Conservation (phyloP, 2,797 vertebrate species). For the Cetoscarus ocellatus region DNA sequence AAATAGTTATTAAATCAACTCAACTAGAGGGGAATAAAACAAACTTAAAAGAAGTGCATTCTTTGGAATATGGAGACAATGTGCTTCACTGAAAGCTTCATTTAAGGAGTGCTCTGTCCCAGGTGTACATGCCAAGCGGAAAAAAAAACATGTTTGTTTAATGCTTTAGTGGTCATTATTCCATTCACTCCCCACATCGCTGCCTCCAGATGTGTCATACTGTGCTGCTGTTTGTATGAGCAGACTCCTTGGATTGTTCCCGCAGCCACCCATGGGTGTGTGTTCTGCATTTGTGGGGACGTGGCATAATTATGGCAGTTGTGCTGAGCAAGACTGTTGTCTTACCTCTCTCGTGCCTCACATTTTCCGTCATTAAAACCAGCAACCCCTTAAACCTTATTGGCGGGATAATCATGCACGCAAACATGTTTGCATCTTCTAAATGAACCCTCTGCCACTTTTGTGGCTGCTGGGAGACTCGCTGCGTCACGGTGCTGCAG, state of each 20-base stretch:
- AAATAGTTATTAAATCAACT: conserved; percentile 61
- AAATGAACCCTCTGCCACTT: conserved; percentile 65
- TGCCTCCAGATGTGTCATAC: conserved; percentile 37
- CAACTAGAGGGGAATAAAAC: conserved; percentile 40
- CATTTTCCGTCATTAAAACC: conserved; percentile 77
- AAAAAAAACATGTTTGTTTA: conserved; percentile 64
- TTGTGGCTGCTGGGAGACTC: conserved; percentile 41
- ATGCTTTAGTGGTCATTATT: conserved; percentile 43
- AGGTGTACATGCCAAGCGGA: conserved; percentile 28
- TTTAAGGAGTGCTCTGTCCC: conserved; percentile 40
- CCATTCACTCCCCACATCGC: conserved; percentile 34
- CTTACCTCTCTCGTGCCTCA: conserved; percentile 67
- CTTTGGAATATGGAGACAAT: conserved; percentile 45
- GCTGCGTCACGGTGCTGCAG: conserved; percentile 66
- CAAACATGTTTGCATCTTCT: conserved; percentile 50
- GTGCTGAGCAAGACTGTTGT: conserved; percentile 70
- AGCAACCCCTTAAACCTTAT: conserved; percentile 68
- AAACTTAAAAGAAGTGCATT: conserved; percentile 28
- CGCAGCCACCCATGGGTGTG: conserved; percentile 57
- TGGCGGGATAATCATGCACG: conserved; percentile 49
- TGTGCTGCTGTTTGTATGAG: conserved; percentile 23
- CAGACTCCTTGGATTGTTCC: conserved; percentile 43
- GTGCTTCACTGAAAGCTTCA: conserved; percentile 36
- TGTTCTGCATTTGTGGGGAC: conserved; percentile 30
- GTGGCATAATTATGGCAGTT: conserved; percentile 57